These are phyloP conservation scores for Pteromalus puparum DNA, from an alignment of 1,140 invertebrate species.

Conservation along the genomic window DNA sequence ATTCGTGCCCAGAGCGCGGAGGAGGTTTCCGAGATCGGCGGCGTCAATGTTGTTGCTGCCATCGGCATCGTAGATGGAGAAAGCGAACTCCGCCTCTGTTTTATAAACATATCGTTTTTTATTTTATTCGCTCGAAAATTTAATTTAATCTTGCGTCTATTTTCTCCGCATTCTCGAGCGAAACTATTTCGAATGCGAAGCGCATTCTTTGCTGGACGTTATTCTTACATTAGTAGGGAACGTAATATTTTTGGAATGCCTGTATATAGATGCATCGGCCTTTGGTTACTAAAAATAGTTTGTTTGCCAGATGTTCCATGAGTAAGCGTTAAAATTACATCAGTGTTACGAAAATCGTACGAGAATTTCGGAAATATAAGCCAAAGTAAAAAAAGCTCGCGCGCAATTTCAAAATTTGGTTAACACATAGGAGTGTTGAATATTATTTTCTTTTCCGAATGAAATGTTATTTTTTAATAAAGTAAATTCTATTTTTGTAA, in stretches of 20 bases:
- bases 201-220: background rate
- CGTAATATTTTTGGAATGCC: background rate
- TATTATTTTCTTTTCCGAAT: too few species aligned
- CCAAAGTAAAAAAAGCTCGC: background rate
- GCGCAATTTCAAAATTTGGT: too few species aligned
- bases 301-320: background rate
- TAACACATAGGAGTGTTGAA: too few species aligned
- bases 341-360: background rate
- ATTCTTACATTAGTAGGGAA: background rate
- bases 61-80: slow-evolving; percentile 92
- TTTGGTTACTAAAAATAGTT: slow-evolving; percentile 5
- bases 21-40: slow-evolving; percentile 90
- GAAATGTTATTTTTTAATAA: too few species aligned
- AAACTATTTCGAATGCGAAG: background rate
- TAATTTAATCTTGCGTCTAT: too few species aligned
- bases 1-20: slow-evolving; percentile 95
- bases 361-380: background rate
- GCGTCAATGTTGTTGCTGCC: slow-evolving; percentile 89
- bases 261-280: background rate
- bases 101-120: background rate
- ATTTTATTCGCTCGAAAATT: too few species aligned
- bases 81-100: slow-evolving; percentile 88
- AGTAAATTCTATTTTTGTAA: too few species aligned
- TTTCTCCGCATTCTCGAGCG: background rate
- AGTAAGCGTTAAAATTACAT: slow-evolving; percentile 4